phyloP scores from a whole-genome alignment of 2,888 invertebrate species.

The Patella ulyssiponensis region DNA sequence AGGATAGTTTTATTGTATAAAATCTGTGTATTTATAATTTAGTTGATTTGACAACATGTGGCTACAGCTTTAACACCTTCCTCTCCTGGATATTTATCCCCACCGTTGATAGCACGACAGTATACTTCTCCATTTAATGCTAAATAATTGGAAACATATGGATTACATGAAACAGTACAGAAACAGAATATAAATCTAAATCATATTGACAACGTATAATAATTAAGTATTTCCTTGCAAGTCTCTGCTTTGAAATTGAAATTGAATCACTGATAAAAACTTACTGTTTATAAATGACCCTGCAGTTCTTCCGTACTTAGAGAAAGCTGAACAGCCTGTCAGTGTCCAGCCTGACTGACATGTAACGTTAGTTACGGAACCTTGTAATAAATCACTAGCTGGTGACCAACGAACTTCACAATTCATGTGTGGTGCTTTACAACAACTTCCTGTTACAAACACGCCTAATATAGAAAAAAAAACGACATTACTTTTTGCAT shows the following conservation, averaged over 20 bases:
- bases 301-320: constrained; percentile 25
- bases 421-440: constrained; percentile 2
- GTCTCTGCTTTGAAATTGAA: too few relatives aligned
- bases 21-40: not conserved
- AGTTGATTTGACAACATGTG: constrained; percentile 21
- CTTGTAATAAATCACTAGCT: constrained; percentile 22
- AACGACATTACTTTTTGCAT: too few relatives aligned
- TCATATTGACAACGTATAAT: too few relatives aligned
- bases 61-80: constrained; percentile 28
- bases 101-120: constrained; percentile 28
- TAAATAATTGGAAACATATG: not conserved
- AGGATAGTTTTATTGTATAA: not conserved
- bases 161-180: too few relatives aligned
- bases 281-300: constrained; percentile 28
- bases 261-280: not conserved
- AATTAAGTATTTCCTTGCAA: too few relatives aligned
- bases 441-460: constrained; percentile 26
- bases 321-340: constrained; percentile 31
- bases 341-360: constrained; percentile 27
- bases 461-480: constrained; percentile 15
- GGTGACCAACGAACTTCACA: constrained; percentile 18
- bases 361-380: constrained; percentile 14
- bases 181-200: too few relatives aligned
- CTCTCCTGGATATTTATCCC: constrained; percentile 25
- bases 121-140: constrained; percentile 13